Evolutionary conservation across 2,113 vertebrate species (phyloP).

Genomic region (Brevimyrus niger): DNA sequence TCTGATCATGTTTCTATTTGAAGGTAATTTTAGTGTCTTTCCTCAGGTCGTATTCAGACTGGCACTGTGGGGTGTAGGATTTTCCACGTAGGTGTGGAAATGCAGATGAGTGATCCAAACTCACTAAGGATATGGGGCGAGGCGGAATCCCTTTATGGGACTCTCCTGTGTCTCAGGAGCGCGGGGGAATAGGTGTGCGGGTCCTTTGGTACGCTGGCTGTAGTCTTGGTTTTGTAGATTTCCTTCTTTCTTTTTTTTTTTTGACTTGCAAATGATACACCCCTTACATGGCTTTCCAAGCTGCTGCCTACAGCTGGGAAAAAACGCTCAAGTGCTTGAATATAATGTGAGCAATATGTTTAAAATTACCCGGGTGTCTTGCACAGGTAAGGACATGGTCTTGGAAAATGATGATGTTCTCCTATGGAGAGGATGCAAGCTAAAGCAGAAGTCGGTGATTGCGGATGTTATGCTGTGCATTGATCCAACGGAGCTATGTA

Average conservation of each 20-base stretch:
- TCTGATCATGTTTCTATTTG: constrained; percentile 26
- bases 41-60: constrained; percentile 35
- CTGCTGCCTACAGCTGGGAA: constrained; percentile 18
- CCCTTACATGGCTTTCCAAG: background rate
- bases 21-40: constrained; percentile 18
- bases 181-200: background rate
- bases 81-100: background rate
- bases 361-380: background rate
- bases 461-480: background rate
- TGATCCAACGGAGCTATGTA: constrained; percentile 22
- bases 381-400: constrained; percentile 25
- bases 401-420: constrained; percentile 36
- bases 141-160: background rate
- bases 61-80: constrained; percentile 11
- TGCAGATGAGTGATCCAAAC: background rate
- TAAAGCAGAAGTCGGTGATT: constrained; percentile 19
- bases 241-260: background rate
- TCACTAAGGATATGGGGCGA: background rate
- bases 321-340: constrained; percentile 34
- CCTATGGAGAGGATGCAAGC: constrained; percentile 47
- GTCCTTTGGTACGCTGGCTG: background rate
- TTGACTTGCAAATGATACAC: background rate
- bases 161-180: constrained; percentile 3
- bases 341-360: constrained; percentile 49
- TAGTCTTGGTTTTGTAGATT: background rate